phyloP scores from a whole-genome alignment of 1,140 invertebrate genomes.

The Apis laboriosa region DNA sequence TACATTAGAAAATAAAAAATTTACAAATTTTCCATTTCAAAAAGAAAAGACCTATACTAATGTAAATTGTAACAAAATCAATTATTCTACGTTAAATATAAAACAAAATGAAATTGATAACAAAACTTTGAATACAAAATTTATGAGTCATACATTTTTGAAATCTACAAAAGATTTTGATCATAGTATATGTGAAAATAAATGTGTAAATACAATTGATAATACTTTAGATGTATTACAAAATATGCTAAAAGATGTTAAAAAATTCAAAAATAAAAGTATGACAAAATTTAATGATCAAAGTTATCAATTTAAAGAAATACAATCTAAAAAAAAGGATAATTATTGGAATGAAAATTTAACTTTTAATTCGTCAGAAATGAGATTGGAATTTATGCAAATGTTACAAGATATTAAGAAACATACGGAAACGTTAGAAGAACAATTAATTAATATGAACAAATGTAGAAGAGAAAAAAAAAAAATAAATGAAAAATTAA shows the following conservation, averaged over 20 bases:
- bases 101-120: no score
- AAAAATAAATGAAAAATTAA: neutral
- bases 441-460: conserved; percentile 25
- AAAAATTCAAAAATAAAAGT: neutral
- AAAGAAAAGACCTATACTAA: neutral
- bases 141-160: neutral
- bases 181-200: neutral
- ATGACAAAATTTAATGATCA: neutral
- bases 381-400: conserved; percentile 1
- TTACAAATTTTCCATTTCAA: neutral
- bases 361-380: neutral
- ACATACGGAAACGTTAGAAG: conserved; percentile 28
- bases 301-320: neutral
- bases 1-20: neutral
- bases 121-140: neutral
- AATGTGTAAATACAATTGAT: neutral
- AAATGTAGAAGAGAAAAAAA: conserved; percentile 3
- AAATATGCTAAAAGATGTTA: neutral
- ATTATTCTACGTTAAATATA: neutral
- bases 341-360: neutral
- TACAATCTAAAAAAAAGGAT: neutral
- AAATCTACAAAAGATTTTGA: neutral
- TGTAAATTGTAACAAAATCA: neutral
- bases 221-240: neutral
- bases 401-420: conserved; percentile 46